These are phyloP conservation scores for Lacerta bilineata DNA, from an alignment of 2,797 vertebrate genomes.

Conservation along the genomic window DNA sequence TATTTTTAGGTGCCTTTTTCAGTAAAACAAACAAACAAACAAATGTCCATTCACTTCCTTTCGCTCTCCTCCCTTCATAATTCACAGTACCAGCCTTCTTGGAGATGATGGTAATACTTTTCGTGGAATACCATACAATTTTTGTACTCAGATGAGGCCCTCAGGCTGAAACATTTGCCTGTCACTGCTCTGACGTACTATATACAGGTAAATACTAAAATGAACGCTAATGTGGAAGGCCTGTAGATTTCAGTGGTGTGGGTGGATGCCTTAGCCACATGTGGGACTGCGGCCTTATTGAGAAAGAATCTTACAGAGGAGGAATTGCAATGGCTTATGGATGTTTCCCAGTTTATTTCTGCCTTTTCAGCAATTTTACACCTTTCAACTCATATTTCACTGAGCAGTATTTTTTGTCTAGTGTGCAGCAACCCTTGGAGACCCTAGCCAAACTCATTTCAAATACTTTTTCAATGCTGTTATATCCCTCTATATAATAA, in stretches of 20 bases:
- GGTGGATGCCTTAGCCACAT: neutral
- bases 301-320: neutral
- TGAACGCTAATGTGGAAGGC: neutral
- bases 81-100: slow-evolving; percentile 58
- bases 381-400: slow-evolving; percentile 4
- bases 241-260: neutral
- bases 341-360: slow-evolving; percentile 19
- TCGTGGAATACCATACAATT: slow-evolving; percentile 40
- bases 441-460: slow-evolving; percentile 16
- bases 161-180: neutral
- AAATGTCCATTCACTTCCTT: neutral
- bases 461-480: slow-evolving; percentile 30
- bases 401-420: slow-evolving; percentile 42
- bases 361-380: slow-evolving; percentile 51
- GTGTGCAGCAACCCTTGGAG: slow-evolving; percentile 9
- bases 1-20: neutral
- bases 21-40: neutral
- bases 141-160: neutral
- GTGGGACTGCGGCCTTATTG: neutral
- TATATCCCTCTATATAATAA: neutral
- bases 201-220: neutral
- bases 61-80: neutral
- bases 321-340: slow-evolving; percentile 37
- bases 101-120: slow-evolving; percentile 54
- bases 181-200: neutral